phyloP scores from a whole-genome alignment of 2,113 vertebrate genomes.

The Solenodon paradoxus region DNA sequence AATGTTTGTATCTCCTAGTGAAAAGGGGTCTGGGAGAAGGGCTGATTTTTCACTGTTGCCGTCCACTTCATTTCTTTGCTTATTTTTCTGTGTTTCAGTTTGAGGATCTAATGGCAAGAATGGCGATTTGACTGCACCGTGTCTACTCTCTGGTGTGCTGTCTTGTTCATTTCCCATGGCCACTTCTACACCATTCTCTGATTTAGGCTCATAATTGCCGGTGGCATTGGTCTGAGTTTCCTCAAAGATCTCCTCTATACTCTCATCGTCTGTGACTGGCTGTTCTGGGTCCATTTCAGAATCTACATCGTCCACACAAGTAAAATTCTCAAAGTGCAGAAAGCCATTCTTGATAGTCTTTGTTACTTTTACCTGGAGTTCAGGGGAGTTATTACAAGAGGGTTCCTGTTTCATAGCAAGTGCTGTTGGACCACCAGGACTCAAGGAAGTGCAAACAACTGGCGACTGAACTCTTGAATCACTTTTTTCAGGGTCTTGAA shows the following conservation, averaged over 20 bases:
- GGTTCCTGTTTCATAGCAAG: conserved; percentile 74
- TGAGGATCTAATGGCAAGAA: conserved; percentile 72
- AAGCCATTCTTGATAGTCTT: conserved; percentile 76
- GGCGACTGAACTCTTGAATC: conserved; percentile 77
- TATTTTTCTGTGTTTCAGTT: conserved; percentile 74
- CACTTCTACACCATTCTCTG: conserved; percentile 71
- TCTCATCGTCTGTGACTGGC: conserved; percentile 74
- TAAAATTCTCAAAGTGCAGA: conserved; percentile 76
- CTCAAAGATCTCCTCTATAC: conserved; percentile 75
- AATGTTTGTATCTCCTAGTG: conserved; percentile 71
- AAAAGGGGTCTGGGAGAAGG: conserved; percentile 71
- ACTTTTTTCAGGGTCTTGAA: conserved; percentile 80
- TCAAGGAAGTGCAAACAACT: conserved; percentile 74
- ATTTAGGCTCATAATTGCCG: conserved; percentile 73
- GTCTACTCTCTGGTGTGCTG: conserved; percentile 71
- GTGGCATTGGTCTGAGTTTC: conserved; percentile 69
- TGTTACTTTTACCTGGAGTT: conserved; percentile 75
- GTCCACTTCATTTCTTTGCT: conserved; percentile 75
- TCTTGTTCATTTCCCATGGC: conserved; percentile 71
- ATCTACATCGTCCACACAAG: conserved; percentile 76
- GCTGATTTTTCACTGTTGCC: conserved; percentile 66
- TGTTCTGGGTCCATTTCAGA: conserved; percentile 77
- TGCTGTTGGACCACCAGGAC: conserved; percentile 65
- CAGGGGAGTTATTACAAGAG: conserved; percentile 76
- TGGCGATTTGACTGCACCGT: conserved; percentile 67